Evolutionary conservation across 2,113 vertebrate genomes (phyloP).

Genomic region (Lepus europaeus): DNA sequence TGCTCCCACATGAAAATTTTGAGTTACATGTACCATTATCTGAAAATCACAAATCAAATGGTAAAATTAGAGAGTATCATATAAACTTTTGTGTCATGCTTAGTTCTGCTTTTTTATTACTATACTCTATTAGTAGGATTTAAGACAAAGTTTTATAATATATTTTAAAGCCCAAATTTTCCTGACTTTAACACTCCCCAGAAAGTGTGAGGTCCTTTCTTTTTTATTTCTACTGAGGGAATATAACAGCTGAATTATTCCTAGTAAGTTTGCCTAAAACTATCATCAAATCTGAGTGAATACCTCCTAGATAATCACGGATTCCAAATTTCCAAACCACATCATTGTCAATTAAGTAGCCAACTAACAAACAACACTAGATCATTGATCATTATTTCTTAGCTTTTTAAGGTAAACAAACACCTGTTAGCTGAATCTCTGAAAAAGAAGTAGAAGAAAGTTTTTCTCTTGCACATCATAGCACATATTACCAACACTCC

Average conservation of each 20-base stretch:
- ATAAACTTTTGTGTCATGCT: slow-evolving; percentile 36
- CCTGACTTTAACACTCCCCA: slow-evolving; percentile 29
- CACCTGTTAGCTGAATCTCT: background rate
- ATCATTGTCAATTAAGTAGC: background rate
- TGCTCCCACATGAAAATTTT: slow-evolving; percentile 23
- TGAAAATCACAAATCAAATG: slow-evolving; percentile 49
- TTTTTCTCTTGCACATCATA: background rate
- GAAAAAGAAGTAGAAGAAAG: background rate
- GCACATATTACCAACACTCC: background rate
- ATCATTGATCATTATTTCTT: background rate
- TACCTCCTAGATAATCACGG: background rate
- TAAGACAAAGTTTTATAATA: slow-evolving; percentile 43
- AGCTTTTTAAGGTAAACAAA: background rate
- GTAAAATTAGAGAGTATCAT: slow-evolving; percentile 9
- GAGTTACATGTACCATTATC: slow-evolving; percentile 2
- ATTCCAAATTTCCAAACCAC: background rate
- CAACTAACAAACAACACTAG: background rate
- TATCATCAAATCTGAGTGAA: slow-evolving; percentile 50
- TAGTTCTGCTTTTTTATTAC: slow-evolving; percentile 65
- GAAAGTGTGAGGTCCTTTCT: slow-evolving; percentile 37
- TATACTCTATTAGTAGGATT: slow-evolving; percentile 21
- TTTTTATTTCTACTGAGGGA: slow-evolving; percentile 19
- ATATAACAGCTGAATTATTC: slow-evolving; percentile 14
- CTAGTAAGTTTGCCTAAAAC: slow-evolving; percentile 61
- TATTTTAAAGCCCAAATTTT: slow-evolving; percentile 43